Conservation (phyloP, 2,113 vertebrate species). For the Lophotis ruficrista region DNA sequence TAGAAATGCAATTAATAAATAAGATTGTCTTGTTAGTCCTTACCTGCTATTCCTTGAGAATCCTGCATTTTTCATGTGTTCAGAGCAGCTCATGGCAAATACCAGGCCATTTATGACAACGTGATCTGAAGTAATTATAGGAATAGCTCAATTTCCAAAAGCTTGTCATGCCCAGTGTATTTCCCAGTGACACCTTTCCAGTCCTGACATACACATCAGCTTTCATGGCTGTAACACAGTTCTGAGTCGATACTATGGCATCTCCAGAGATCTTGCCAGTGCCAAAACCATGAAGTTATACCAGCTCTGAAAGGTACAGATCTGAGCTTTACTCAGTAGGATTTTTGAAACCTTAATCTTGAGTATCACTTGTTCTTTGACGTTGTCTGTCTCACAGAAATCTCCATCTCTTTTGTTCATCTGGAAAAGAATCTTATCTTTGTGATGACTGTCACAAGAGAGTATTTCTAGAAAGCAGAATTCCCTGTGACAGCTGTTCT, state of each 20-base stretch:
- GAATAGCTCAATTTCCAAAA: neutral
- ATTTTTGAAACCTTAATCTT: neutral
- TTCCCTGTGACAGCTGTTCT: neutral
- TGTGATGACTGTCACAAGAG: neutral
- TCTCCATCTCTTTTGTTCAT: neutral
- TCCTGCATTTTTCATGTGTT: neutral
- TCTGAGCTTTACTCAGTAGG: neutral
- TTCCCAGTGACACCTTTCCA: neutral
- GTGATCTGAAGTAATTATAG: neutral
- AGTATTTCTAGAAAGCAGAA: constrained; percentile 30
- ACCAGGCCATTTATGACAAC: neutral
- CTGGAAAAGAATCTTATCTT: neutral
- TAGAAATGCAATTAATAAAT: neutral
- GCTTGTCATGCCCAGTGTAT: neutral
- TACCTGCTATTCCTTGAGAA: neutral
- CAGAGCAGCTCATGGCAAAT: neutral
- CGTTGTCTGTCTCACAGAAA: neutral
- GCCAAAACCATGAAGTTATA: neutral
- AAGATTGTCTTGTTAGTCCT: neutral
- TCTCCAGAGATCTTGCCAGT: neutral
- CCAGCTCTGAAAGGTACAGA: neutral
- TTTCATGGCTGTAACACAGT: neutral
- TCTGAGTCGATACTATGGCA: neutral
- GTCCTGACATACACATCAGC: neutral
- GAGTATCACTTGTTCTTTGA: neutral